phyloP scores from a whole-genome alignment of 2,888 invertebrate species.

The Tachina fera region DNA sequence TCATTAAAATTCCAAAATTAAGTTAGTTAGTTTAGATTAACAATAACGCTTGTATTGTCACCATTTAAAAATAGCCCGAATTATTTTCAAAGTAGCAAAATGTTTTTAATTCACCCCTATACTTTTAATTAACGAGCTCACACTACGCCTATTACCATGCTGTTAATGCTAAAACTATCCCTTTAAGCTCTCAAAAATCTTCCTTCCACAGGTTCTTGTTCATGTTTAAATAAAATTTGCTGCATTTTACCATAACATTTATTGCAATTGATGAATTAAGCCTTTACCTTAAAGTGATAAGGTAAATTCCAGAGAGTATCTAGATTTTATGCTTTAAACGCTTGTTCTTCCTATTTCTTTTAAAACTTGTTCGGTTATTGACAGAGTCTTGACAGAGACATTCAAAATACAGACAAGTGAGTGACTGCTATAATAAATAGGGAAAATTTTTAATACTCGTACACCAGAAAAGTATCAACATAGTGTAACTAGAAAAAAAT shows the following conservation, averaged over 20 bases:
- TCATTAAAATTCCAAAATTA: too few species aligned
- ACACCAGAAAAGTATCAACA: background rate
- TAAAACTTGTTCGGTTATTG: conserved; percentile 40
- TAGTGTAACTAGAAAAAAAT: background rate
- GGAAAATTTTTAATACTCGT: conserved; percentile 3
- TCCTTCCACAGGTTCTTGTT: background rate
- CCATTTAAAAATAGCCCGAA: too few species aligned
- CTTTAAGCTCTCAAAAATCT: too few species aligned
- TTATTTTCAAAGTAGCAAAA: too few species aligned
- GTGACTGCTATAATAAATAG: conserved; percentile 43
- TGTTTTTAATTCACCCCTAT: too few species aligned
- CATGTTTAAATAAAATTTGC: background rate
- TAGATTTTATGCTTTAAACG: conserved; percentile 19
- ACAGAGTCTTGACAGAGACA: conserved; percentile 35
- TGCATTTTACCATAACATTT: background rate
- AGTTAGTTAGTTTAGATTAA: too few species aligned
- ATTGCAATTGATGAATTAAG: background rate
- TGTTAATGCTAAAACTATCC: too few species aligned
- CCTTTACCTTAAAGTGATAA: too few species aligned
- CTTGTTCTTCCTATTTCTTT: background rate
- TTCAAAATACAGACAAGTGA: conserved; percentile 32
- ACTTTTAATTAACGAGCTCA: too few species aligned
- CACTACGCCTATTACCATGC: too few species aligned
- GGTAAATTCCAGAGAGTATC: too few species aligned
- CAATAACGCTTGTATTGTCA: too few species aligned